A percentile compares a stretch with the other conserved stretches of the same genome.
Evolutionary conservation across 2,113 vertebrate species (phyloP).

Genomic region (Parus major): DNA sequence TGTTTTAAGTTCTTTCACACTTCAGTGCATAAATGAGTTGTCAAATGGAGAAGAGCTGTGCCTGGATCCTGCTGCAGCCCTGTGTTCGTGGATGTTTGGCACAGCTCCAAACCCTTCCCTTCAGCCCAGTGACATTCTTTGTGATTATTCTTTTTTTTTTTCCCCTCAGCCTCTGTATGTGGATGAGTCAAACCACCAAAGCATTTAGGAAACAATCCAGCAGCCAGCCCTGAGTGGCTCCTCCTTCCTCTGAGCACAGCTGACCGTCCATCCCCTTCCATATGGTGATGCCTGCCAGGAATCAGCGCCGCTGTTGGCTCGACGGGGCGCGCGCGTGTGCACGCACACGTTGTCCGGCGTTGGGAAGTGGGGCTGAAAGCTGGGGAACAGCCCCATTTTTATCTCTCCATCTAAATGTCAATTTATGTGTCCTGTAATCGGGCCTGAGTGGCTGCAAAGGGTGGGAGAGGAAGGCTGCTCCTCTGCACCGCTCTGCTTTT

Average conservation of each 20-base stretch:
- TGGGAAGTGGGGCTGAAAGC: not conserved
- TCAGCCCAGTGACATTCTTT: not conserved
- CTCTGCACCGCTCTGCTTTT: not conserved
- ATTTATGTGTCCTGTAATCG: not conserved
- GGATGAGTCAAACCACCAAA: constrained; percentile 11
- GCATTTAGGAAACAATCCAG: not conserved
- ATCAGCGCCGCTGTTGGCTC: not conserved
- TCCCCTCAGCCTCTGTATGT: not conserved
- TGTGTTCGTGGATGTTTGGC: not conserved
- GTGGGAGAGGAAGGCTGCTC: not conserved
- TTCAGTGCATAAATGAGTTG: not conserved
- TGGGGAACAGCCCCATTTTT: not conserved
- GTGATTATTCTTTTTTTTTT: not conserved
- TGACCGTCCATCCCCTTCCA: not conserved
- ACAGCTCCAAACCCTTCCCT: not conserved
- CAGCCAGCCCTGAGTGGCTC: not conserved
- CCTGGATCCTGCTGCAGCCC: not conserved
- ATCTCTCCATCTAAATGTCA: not conserved
- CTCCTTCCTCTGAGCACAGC: not conserved
- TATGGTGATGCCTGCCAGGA: not conserved
- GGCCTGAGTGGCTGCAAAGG: not conserved
- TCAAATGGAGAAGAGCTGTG: not conserved
- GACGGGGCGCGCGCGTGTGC: not conserved
- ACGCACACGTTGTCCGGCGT: accelerated
- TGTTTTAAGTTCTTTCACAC: not conserved